A percentile compares a stretch with the other conserved stretches of the same genome.
Evolutionary conservation across 2,888 invertebrate species (phyloP).

Genomic region (Nasonia oneida): DNA sequence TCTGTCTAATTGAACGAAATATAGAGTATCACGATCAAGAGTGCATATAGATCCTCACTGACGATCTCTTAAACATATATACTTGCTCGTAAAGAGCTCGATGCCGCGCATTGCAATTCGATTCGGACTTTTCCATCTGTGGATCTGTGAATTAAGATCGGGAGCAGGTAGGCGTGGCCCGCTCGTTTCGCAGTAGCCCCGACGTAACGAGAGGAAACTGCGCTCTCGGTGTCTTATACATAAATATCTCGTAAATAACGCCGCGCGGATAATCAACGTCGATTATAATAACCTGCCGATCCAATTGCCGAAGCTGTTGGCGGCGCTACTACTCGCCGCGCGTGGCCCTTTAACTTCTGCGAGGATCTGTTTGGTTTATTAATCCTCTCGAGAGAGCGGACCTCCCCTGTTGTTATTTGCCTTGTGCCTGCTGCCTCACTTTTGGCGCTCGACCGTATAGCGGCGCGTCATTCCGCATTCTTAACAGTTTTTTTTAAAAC

Average conservation of each 20-base stretch:
- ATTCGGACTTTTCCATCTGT: conserved; percentile 21
- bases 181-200: conserved; percentile 48
- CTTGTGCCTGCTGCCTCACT: background rate
- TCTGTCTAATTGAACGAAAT: conserved; percentile 26
- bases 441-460: background rate
- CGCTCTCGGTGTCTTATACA: conserved; percentile 66
- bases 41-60: conserved; percentile 42
- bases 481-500: conserved; percentile 4
- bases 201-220: conserved; percentile 30
- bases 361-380: conserved; percentile 45
- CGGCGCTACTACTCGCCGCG: background rate
- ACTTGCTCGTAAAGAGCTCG: conserved; percentile 14
- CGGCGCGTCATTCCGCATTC: conserved; percentile 35
- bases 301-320: conserved; percentile 41
- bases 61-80: conserved; percentile 10
- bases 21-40: background rate
- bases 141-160: background rate
- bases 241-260: conserved; percentile 75
- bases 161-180: conserved; percentile 63
- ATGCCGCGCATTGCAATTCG: conserved; percentile 12
- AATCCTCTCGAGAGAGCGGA: conserved; percentile 24
- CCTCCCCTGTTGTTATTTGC: conserved; percentile 1
- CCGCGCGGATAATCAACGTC: conserved; percentile 68
- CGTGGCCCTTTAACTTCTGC: conserved; percentile 29
- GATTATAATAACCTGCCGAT: conserved; percentile 48